These are phyloP conservation scores for Rosalia funebris DNA, from an alignment of 2,888 invertebrate species.

Conservation along the genomic window DNA sequence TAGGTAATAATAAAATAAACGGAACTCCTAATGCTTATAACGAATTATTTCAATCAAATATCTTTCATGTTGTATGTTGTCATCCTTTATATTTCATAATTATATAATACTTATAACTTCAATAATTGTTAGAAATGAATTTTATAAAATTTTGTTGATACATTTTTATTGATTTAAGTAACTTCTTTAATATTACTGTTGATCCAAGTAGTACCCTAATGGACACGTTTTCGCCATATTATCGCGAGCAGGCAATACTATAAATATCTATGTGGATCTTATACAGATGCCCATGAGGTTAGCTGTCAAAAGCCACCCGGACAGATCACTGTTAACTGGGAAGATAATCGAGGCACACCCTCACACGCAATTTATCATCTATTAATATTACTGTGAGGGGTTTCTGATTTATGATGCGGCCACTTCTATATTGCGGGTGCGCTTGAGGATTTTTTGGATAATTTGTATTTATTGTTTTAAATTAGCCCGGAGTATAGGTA, in stretches of 20 bases:
- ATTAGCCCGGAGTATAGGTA: not conserved
- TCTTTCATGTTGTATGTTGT: too few relatives aligned
- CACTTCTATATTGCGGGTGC: not conserved
- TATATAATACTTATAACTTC: too few relatives aligned
- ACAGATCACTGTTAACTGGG: conserved; percentile 17
- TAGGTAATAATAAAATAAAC: too few relatives aligned
- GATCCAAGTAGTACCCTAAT: too few relatives aligned
- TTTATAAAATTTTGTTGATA: too few relatives aligned
- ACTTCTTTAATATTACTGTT: too few relatives aligned
- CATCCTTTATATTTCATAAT: too few relatives aligned
- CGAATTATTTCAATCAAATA: too few relatives aligned
- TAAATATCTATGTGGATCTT: not conserved
- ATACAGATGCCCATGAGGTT: conserved; percentile 15
- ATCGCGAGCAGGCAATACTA: not conserved
- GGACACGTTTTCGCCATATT: not conserved
- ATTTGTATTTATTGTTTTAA: conserved; percentile 1
- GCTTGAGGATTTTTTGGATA: not conserved
- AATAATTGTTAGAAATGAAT: too few relatives aligned
- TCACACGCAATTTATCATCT: conserved; percentile 17
- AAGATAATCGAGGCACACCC: conserved; percentile 14
- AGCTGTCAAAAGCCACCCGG: conserved; percentile 14
- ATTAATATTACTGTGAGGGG: conserved; percentile 13
- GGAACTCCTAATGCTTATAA: too few relatives aligned
- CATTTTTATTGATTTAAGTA: too few relatives aligned
- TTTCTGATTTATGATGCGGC: conserved; percentile 14